A percentile compares a stretch with the other conserved stretches of the same genome.
Evolutionary conservation across 2,113 vertebrate species (phyloP).

Genomic region (Paramisgurnus dabryanus): DNA sequence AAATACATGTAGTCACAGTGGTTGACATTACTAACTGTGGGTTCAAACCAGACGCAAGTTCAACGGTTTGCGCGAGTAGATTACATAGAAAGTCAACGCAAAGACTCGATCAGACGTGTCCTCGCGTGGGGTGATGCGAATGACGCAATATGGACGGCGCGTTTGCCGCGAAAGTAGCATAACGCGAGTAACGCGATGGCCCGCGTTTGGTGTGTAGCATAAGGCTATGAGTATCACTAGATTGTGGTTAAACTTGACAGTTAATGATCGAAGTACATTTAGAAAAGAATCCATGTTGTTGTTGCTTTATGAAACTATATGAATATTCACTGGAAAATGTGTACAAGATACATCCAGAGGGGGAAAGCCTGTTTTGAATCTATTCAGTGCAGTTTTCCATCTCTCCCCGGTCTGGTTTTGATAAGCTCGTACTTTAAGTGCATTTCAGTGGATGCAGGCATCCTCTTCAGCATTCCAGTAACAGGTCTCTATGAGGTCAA

Average conservation of each 20-base stretch:
- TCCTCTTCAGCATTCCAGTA: constrained; percentile 73
- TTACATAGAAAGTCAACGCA: too few species aligned
- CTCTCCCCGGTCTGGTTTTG: constrained; percentile 59
- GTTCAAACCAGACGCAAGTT: too few species aligned
- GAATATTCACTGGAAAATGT: neutral
- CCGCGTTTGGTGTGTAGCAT: too few species aligned
- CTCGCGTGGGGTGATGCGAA: too few species aligned
- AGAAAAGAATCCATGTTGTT: neutral
- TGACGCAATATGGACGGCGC: too few species aligned
- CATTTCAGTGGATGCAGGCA: constrained; percentile 66
- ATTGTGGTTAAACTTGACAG: neutral
- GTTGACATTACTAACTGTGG: neutral
- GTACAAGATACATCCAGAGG: constrained; percentile 7
- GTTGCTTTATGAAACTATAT: neutral
- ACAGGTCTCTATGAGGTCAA: constrained; percentile 78
- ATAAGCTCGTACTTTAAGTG: constrained; percentile 63
- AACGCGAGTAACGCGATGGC: too few species aligned
- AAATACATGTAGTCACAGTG: neutral
- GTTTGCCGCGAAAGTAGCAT: too few species aligned
- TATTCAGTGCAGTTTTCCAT: constrained; percentile 29
- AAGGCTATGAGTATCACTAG: neutral
- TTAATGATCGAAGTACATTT: neutral
- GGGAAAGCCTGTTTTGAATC: constrained; percentile 41
- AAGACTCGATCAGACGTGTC: too few species aligned
- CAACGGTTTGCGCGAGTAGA: too few species aligned